phyloP scores from a whole-genome alignment of 2,113 vertebrate genomes.

The Pelusios castaneus region DNA sequence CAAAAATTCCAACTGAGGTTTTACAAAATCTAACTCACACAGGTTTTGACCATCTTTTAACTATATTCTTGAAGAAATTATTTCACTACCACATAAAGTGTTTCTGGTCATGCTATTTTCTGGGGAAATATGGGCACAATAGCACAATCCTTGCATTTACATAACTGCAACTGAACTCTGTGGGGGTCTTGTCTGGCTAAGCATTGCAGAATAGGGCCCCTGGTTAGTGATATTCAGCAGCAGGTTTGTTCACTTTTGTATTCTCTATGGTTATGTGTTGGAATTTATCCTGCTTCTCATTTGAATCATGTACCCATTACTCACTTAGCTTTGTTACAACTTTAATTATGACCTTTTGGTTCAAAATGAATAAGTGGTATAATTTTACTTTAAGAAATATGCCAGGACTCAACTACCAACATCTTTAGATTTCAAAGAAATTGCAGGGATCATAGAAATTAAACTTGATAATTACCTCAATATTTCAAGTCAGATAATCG shows the following conservation, averaged over 20 bases:
- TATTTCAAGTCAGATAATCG: conserved; percentile 78
- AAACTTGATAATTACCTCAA: conserved; percentile 80
- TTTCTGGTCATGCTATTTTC: not conserved
- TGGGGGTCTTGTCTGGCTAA: not conserved
- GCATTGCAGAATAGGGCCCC: fast-evolving
- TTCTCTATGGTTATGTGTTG: not conserved
- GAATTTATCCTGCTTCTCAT: conserved; percentile 12
- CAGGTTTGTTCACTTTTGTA: conserved; percentile 3
- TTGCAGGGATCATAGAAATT: conserved; percentile 82
- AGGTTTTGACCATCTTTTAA: not conserved
- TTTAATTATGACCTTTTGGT: conserved; percentile 80
- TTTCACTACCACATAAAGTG: not conserved
- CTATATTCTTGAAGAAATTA: not conserved
- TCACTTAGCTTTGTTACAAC: conserved; percentile 74
- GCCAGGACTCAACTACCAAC: conserved; percentile 70
- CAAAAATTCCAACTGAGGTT: not conserved
- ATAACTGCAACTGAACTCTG: not conserved
- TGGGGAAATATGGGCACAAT: not conserved
- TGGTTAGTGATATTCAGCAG: not conserved
- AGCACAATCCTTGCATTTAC: not conserved
- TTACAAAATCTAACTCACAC: not conserved
- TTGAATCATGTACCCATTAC: conserved; percentile 53
- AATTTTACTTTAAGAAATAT: conserved; percentile 75
- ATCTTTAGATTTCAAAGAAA: conserved; percentile 76
- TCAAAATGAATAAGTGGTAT: conserved; percentile 68